Evolutionary conservation across 1,140 invertebrate genomes (phyloP), one percentile per base, ranked within the genome.

Genomic region (Leptestheria dahalacensis): DNA sequence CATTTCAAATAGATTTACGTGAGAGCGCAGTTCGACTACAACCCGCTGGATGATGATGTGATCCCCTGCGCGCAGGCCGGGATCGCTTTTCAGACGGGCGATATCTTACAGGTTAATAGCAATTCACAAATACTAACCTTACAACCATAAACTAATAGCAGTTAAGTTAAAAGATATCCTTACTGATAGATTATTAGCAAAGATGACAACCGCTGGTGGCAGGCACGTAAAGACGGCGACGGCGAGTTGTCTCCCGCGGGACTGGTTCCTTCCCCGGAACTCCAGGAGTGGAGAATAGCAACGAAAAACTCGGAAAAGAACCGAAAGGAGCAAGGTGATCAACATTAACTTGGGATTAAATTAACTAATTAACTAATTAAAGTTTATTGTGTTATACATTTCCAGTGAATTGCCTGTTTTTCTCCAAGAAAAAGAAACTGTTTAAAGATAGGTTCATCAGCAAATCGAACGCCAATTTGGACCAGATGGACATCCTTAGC

Each of bases 141-240:
- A n/a, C n/a, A n/a, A n/a, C n/a, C n/a, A n/a, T n/a, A n/a, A n/a
- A n/a, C n/a, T n/a, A n/a, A n/a, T n/a, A n/a, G n/a, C n/a, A n/a
- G n/a, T n/a, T n/a, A n/a, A n/a, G n/a, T n/a, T n/a, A n/a, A n/a
- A n/a, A n/a, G n/a, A n/a, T 41, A 41, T 41, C 33, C 15, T 41
- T 41, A 15, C n/a, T n/a, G 15, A 10, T 77, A 97, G 86, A 92
- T 97, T 59, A 97, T 97, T 68, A 95, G 88, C 74, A 97, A 97
- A 78, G 95, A 98, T 70, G 95, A 98, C 74, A 88, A 93, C 69
- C 93, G 97, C 68, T 98, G 94, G 93, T 98, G 94, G 94, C 95
- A 99, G 75, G 94, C 93, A 24, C 78, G 88, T 57, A 89, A 88
- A 71, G 88, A 91, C 69, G 85, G 85, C 65, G 61, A 46, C 48